Evolutionary conservation across 2,888 invertebrate species (phyloP), one percentile per base, ranked within the genome.

Genomic region (Meandrusa payeni): DNA sequence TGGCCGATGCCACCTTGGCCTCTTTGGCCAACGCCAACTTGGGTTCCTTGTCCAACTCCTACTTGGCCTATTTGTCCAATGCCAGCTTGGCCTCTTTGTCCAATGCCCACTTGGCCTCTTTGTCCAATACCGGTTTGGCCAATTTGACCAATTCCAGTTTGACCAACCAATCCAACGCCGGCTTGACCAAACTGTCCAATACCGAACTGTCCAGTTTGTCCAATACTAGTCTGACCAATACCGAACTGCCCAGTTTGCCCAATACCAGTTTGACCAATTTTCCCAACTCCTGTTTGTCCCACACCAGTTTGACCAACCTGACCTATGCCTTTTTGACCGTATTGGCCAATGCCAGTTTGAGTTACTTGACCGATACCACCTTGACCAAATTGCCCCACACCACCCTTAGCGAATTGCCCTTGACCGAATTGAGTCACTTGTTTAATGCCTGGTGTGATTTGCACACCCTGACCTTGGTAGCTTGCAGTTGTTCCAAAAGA

Each of bases 401-500:
- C 60, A 23, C 58, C 60, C 10, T 59, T 51, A 3, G 41, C 42
- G 44, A 47, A 52, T 51, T 61, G 54, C 29, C 63, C 64, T 48
- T 63, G 59, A 22, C 61, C 58, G 41, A 56, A 48, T 36, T 53
- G 4, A 51, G 58, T 39, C 52, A 68, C 50, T 68, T 75, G 39
- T 54, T 69, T 52, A 27, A 37, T 41, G 68, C 67, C 43, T 57
- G 62, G 23, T 10, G 65, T 61, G 13, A 54, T 43, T 34, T 38
- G 41, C 28, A 12, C 28, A 29, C 29, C 36, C 23, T 36, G 37
- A 10, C 61, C 36, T 0, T 69, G 60, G 59, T 55, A 75, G 1
- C 74, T 69, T 5, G 71, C 67, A 3, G 76, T 73, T 1, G 73
- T 68, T 23, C 66, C 69, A 42, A 55, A 64, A 0, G 68, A 54